phyloP scores from a whole-genome alignment of 2,888 invertebrate species.

The Cabera pusaria region DNA sequence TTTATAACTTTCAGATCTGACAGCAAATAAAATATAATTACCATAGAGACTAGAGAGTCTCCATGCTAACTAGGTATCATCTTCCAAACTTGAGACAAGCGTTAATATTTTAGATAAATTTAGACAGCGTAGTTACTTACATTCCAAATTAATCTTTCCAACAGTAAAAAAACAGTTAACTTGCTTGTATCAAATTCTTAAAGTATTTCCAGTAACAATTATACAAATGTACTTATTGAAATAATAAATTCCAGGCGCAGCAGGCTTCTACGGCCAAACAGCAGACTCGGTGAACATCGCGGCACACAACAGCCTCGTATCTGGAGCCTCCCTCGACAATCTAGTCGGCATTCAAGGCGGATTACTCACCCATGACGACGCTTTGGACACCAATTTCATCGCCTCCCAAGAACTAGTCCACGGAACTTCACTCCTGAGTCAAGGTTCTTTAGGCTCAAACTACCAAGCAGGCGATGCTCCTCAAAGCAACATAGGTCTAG shows the following conservation, averaged over 20 bases:
- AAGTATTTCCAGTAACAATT: too few relatives aligned
- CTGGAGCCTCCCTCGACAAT: conserved; percentile 71
- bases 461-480: conserved; percentile 41
- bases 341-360: conserved; percentile 73
- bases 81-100: too few relatives aligned
- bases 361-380: conserved; percentile 56
- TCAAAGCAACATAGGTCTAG: conserved; percentile 50
- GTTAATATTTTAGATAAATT: too few relatives aligned
- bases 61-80: too few relatives aligned
- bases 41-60: too few relatives aligned
- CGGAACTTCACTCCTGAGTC: conserved; percentile 19
- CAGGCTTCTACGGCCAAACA: conserved; percentile 73
- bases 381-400: conserved; percentile 66
- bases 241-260: conserved; percentile 71
- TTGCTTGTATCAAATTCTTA: too few relatives aligned
- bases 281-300: conserved; percentile 75
- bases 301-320: conserved; percentile 71
- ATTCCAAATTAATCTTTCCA: too few relatives aligned
- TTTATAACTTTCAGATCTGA: too few relatives aligned
- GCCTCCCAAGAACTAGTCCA: conserved; percentile 56
- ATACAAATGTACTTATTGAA: too few relatives aligned
- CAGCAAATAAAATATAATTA: too few relatives aligned
- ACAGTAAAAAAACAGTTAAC: too few relatives aligned
- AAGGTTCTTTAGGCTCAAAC: conserved; percentile 34
- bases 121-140: too few relatives aligned